A percentile compares a stretch with the other conserved stretches of the same genome.
Conservation (phyloP, 2,888 invertebrate species). For the Lasiommata megera region DNA sequence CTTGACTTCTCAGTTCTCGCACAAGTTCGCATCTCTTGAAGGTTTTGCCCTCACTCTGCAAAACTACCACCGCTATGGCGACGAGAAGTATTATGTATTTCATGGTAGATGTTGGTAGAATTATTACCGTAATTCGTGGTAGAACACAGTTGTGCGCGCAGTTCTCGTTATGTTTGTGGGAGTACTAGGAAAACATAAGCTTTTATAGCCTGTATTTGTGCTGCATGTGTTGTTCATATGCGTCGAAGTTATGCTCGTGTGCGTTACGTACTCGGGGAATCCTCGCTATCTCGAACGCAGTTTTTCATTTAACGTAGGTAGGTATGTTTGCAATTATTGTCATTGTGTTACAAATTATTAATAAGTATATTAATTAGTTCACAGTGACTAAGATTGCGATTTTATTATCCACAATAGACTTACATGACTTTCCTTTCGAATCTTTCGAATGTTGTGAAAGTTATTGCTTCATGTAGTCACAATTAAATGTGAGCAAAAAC, state of each 20-base stretch:
- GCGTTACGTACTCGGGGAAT: conserved; percentile 14
- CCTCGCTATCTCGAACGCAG: conserved; percentile 18
- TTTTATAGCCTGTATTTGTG: conserved; percentile 8
- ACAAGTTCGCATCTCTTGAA: conserved; percentile 52
- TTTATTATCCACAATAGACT: too few species aligned
- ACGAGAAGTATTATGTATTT: conserved; percentile 24
- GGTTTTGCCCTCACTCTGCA: conserved; percentile 39
- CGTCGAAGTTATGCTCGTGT: neutral
- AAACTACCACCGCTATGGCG: conserved; percentile 21
- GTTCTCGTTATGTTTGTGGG: conserved; percentile 2
- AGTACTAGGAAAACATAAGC: conserved; percentile 1
- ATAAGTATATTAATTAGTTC: too few species aligned
- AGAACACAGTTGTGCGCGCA: neutral
- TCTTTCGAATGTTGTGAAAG: too few species aligned
- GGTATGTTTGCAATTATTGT: too few species aligned
- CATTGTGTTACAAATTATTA: too few species aligned
- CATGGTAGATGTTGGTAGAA: conserved; percentile 18
- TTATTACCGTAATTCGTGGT: neutral
- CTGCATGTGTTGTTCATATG: neutral
- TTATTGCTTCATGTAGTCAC: too few species aligned
- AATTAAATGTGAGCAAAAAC: too few species aligned
- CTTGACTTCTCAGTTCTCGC: conserved; percentile 47
- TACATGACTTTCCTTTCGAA: too few species aligned
- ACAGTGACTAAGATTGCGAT: too few species aligned
- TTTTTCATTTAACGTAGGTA: neutral